phyloP scores from a whole-genome alignment of 2,888 invertebrate genomes.

The Ornithoptera alexandrae region DNA sequence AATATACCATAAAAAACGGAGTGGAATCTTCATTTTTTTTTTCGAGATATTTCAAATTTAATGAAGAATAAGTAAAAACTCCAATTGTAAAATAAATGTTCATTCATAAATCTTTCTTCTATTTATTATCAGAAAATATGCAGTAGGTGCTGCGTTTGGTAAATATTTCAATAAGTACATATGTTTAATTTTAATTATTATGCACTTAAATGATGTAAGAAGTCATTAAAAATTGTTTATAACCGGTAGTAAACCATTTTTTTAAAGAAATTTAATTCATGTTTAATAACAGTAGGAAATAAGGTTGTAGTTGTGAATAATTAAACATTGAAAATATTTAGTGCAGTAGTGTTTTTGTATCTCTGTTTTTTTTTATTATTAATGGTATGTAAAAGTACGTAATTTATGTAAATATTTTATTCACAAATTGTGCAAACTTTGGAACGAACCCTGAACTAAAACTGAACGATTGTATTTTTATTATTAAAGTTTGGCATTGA shows the following conservation, averaged over 20 bases:
- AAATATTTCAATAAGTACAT: too few relatives aligned
- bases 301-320: neutral
- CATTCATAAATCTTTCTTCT: too few relatives aligned
- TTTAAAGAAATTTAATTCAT: neutral
- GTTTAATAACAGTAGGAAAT: neutral
- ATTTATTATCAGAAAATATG: too few relatives aligned
- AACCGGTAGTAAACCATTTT: neutral
- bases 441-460: constrained; percentile 32
- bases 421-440: constrained; percentile 26
- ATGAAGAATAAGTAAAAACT: too few relatives aligned
- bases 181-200: too few relatives aligned
- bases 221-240: neutral
- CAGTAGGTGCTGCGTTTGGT: too few relatives aligned
- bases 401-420: constrained; percentile 28
- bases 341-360: neutral
- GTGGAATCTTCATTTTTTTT: too few relatives aligned
- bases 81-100: too few relatives aligned
- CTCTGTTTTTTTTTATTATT: neutral
- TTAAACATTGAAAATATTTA: neutral
- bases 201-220: too few relatives aligned
- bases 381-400: neutral
- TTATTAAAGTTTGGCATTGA: constrained; percentile 35
- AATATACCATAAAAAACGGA: neutral
- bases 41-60: too few relatives aligned
- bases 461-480: constrained; percentile 34